phyloP scores from a whole-genome alignment of 1,140 invertebrate genomes.

The Pachypeltis micranthus region DNA sequence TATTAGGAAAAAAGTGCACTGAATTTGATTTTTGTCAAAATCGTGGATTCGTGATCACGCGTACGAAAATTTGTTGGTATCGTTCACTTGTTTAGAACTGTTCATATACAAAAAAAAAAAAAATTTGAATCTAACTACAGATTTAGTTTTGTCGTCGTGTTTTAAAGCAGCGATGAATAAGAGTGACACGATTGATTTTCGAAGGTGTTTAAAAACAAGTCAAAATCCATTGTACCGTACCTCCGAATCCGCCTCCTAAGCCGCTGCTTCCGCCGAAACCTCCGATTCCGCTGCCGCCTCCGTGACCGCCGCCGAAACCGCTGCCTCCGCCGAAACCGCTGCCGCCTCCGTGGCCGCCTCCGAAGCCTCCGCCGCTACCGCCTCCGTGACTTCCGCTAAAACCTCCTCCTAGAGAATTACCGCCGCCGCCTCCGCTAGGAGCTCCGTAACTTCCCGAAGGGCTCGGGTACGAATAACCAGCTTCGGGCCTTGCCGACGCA shows the following conservation, averaged over 20 bases:
- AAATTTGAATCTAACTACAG: too few relatives aligned
- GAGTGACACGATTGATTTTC: too few relatives aligned
- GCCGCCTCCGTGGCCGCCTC: slow-evolving; percentile 31
- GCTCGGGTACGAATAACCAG: slow-evolving; percentile 39
- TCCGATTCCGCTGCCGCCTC: slow-evolving; percentile 22
- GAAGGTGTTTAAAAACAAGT: too few relatives aligned
- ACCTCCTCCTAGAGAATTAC: slow-evolving; percentile 27
- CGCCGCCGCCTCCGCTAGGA: slow-evolving; percentile 31
- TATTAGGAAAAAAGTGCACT: too few relatives aligned
- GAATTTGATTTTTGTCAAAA: too few relatives aligned
- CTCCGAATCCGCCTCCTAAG: slow-evolving; percentile 32
- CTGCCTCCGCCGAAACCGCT: slow-evolving; percentile 28
- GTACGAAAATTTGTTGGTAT: too few relatives aligned
- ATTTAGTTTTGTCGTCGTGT: too few relatives aligned
- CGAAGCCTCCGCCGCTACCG: slow-evolving; percentile 33
- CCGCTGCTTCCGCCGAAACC: slow-evolving; percentile 30
- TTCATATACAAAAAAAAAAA: too few relatives aligned
- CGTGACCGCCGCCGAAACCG: slow-evolving; percentile 30
- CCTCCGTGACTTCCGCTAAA: slow-evolving; percentile 28
- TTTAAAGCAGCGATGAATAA: too few relatives aligned
- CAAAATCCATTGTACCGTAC: too few relatives aligned
- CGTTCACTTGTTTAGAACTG: too few relatives aligned
- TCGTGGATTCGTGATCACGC: too few relatives aligned
- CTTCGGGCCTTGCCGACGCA: slow-evolving; percentile 40
- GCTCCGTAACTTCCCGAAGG: slow-evolving; percentile 35